A percentile compares a stretch with the other conserved stretches of the same genome.
phyloP scores from a whole-genome alignment of 2,113 vertebrate species.

The Cyprinodon brontotheroides region DNA sequence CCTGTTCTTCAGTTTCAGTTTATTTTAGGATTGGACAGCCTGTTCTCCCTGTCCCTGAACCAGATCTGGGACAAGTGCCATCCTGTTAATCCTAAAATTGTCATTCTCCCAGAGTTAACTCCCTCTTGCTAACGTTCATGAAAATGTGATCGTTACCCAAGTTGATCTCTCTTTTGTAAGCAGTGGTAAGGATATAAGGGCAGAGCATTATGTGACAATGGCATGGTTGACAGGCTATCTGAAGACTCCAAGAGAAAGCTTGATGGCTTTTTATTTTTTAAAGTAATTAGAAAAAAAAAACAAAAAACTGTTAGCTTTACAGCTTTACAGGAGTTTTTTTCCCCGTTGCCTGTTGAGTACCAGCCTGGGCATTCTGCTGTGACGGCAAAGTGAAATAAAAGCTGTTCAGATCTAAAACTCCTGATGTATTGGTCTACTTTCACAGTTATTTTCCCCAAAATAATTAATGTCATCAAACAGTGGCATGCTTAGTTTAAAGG shows the following conservation, averaged over 20 bases:
- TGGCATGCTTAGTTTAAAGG: constrained; percentile 22
- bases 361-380: constrained; percentile 44
- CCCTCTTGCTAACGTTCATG: background rate
- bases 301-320: background rate
- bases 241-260: background rate
- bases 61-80: constrained; percentile 5
- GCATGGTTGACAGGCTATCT: background rate
- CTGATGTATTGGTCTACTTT: constrained; percentile 47
- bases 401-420: constrained; percentile 21
- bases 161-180: constrained; percentile 16
- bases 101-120: constrained; percentile 8
- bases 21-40: constrained; percentile 14
- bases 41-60: constrained; percentile 14
- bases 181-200: constrained; percentile 25
- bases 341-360: constrained; percentile 5
- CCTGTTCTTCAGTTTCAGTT: background rate
- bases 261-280: background rate
- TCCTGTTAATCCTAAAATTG: constrained; percentile 10
- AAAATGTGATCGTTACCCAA: background rate
- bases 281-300: background rate
- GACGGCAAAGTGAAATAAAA: constrained; percentile 48
- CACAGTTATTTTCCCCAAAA: constrained; percentile 33
- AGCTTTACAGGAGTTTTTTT: constrained; percentile 13
- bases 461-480: constrained; percentile 54
- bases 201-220: constrained; percentile 35